These are phyloP conservation scores for Phoxinus phoxinus DNA, from an alignment of 2,113 vertebrate species.

Conservation along the genomic window DNA sequence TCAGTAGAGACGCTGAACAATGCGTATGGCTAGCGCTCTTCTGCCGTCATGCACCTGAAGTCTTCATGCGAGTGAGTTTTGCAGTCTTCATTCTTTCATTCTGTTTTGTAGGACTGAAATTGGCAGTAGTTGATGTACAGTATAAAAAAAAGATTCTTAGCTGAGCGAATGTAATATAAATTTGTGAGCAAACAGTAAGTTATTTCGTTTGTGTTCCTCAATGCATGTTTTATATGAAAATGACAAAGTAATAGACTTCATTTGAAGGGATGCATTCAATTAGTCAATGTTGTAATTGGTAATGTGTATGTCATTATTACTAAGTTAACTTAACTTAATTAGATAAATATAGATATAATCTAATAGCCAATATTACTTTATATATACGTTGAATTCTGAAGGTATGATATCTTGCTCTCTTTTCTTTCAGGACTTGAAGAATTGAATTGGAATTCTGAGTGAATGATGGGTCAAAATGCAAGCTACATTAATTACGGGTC, in stretches of 20 bases:
- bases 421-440: slow-evolving; percentile 39
- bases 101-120: background rate
- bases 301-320: background rate
- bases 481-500: slow-evolving; percentile 65
- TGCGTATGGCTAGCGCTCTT: slow-evolving; percentile 5
- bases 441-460: slow-evolving; percentile 58
- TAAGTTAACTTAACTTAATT: background rate
- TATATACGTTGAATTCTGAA: background rate
- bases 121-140: background rate
- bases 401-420: background rate
- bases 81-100: background rate
- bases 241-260: background rate
- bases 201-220: background rate
- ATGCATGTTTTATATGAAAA: too few relatives aligned
- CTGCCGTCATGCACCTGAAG: slow-evolving; percentile 17
- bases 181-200: background rate
- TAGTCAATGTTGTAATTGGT: background rate
- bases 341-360: background rate
- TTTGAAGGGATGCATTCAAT: background rate
- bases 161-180: background rate
- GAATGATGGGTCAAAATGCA: slow-evolving; percentile 68
- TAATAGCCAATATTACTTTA: background rate
- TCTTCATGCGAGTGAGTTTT: slow-evolving; percentile 22
- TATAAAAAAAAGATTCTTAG: too few relatives aligned
- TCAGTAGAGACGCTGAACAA: background rate